A percentile compares a stretch with the other conserved stretches of the same genome.
These are phyloP conservation scores for Epinephelus fuscoguttatus DNA, from an alignment of 2,113 vertebrate genomes.

Conservation along the genomic window DNA sequence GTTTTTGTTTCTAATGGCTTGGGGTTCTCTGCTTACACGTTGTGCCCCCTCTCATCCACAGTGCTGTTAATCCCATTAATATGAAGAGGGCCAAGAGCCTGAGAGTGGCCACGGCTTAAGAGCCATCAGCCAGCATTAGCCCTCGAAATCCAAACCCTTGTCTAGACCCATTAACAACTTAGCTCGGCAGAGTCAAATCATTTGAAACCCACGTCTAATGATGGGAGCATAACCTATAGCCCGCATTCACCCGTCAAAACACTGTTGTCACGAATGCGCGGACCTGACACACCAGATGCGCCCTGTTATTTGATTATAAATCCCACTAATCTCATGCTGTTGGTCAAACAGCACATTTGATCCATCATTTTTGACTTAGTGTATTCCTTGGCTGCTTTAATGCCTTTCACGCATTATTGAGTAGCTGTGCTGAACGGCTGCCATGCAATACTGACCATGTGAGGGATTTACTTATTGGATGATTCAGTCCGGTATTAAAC, in stretches of 20 bases:
- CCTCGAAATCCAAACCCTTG: conserved; percentile 80
- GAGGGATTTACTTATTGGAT: conserved; percentile 37
- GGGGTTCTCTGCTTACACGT: conserved; percentile 78
- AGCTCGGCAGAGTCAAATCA: conserved; percentile 71
- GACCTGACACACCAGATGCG: conserved; percentile 13
- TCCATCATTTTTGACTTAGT: conserved; percentile 14
- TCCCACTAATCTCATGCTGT: conserved; percentile 23
- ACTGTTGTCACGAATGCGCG: conserved; percentile 19
- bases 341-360: conserved; percentile 30
- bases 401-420: conserved; percentile 45
- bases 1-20: conserved; percentile 76
- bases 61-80: conserved; percentile 85
- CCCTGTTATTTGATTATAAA: conserved; percentile 21
- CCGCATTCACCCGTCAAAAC: conserved; percentile 13
- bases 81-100: conserved; percentile 78
- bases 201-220: conserved; percentile 63
- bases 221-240: conserved; percentile 51
- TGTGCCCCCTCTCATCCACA: conserved; percentile 73
- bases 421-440: conserved; percentile 27
- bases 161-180: conserved; percentile 79
- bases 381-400: conserved; percentile 35
- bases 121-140: conserved; percentile 82
- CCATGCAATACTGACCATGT: conserved; percentile 27
- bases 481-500: conserved; percentile 20
- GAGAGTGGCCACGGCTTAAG: conserved; percentile 77